These are phyloP conservation scores for Scolopax bukidnonensis DNA, from an alignment of 2,797 vertebrate species.

Conservation along the genomic window DNA sequence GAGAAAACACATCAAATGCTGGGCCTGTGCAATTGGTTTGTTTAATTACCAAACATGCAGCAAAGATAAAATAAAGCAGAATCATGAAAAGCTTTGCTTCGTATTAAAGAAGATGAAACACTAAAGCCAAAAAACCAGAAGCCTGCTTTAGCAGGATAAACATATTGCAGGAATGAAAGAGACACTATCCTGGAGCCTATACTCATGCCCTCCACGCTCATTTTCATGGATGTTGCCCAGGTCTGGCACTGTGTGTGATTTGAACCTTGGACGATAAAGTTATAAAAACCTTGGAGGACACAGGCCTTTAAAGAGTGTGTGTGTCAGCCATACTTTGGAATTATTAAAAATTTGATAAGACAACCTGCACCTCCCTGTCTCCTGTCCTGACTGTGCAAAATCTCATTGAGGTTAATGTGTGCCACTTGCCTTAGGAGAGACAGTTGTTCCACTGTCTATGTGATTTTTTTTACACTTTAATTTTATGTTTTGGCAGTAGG, in stretches of 20 bases:
- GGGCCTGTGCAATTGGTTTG: background rate
- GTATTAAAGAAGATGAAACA: background rate
- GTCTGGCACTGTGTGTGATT: background rate
- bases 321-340: background rate
- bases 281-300: background rate
- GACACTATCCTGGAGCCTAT: background rate
- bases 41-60: background rate
- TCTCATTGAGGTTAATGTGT: background rate
- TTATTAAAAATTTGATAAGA: background rate
- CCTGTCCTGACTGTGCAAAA: background rate
- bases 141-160: background rate
- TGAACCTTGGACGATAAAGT: background rate
- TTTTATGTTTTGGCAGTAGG: background rate
- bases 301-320: background rate
- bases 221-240: background rate
- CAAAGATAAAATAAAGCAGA: background rate
- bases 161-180: background rate
- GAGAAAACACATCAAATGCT: background rate
- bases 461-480: background rate
- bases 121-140: background rate
- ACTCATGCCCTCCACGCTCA: background rate
- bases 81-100: background rate
- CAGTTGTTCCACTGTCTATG: background rate
- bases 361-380: background rate
- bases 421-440: background rate